These are phyloP conservation scores for Drosophila sproati DNA, from an alignment of 1,140 invertebrate genomes.

Conservation along the genomic window DNA sequence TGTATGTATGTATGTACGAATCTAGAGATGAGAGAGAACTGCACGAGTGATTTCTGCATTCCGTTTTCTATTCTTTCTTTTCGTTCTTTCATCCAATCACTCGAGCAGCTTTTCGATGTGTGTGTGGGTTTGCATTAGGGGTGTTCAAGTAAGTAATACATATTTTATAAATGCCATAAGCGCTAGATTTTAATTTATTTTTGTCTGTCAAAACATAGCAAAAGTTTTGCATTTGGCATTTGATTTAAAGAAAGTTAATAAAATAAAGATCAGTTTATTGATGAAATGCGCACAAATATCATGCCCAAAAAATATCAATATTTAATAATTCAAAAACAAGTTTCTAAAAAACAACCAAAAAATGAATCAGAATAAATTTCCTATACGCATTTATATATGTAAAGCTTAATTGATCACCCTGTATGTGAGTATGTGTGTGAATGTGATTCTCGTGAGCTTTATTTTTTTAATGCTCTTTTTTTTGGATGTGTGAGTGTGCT, in stretches of 20 bases:
- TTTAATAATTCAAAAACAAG: not conserved
- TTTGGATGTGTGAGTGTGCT: slow-evolving; percentile 47
- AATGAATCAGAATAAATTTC: not conserved
- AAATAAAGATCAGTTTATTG: no score
- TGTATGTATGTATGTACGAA: slow-evolving; percentile 13
- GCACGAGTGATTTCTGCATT: slow-evolving; percentile 19
- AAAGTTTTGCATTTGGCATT: no score
- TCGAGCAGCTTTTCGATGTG: not conserved
- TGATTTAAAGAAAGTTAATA: not conserved
- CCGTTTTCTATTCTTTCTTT: not conserved
- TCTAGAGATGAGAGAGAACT: not conserved
- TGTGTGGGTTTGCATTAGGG: not conserved
- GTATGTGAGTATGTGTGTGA: slow-evolving; percentile 10
- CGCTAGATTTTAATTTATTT: no score
- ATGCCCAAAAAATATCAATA: not conserved
- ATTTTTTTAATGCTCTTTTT: not conserved
- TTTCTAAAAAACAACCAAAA: not conserved
- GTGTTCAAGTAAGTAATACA: not conserved
- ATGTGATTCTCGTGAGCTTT: slow-evolving; percentile 9
- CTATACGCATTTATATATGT: not conserved
- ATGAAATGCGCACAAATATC: no score
- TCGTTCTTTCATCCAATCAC: not conserved
- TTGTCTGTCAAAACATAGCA: no score
- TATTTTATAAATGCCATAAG: not conserved
- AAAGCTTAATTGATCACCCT: not conserved